These are phyloP conservation scores for Lasioglossum villosulum DNA, from an alignment of 2,888 invertebrate genomes.

Conservation along the genomic window DNA sequence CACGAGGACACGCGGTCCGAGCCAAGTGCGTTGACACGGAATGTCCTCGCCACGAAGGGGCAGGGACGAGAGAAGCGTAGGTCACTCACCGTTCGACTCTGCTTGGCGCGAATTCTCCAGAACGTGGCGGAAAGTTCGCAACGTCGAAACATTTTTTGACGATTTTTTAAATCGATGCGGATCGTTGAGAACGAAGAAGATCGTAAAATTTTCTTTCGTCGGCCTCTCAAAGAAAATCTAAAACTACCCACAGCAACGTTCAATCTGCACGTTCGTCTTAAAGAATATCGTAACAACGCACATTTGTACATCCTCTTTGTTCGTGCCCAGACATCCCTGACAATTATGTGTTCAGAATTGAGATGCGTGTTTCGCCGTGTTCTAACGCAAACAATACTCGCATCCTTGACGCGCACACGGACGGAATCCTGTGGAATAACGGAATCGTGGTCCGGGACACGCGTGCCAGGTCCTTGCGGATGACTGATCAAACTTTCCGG, in stretches of 20 bases:
- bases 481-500: constrained; percentile 2
- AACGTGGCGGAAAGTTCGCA: background rate
- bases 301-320: background rate
- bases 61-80: constrained; percentile 63
- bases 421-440: constrained; percentile 63
- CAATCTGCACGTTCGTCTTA: background rate
- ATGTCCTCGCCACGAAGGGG: constrained; percentile 59
- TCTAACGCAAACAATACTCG: constrained; percentile 33
- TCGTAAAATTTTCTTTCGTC: background rate
- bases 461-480: constrained; percentile 43
- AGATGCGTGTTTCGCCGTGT: constrained; percentile 29
- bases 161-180: background rate
- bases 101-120: background rate
- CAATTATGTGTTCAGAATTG: constrained; percentile 21
- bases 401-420: constrained; percentile 65
- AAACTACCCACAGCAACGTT: background rate
- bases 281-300: background rate
- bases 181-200: background rate
- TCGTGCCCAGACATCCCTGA: background rate
- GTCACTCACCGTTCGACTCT: constrained; percentile 73
- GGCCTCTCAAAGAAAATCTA: background rate
- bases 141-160: background rate
- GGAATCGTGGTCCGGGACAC: constrained; percentile 59
- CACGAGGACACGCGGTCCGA: constrained; percentile 24
- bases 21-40: constrained; percentile 74